Percentiles rank a stretch among this genome's conserved stretches.
phyloP scores from a whole-genome alignment of 2,113 vertebrate genomes.

The Nerophis lumbriciformis region DNA sequence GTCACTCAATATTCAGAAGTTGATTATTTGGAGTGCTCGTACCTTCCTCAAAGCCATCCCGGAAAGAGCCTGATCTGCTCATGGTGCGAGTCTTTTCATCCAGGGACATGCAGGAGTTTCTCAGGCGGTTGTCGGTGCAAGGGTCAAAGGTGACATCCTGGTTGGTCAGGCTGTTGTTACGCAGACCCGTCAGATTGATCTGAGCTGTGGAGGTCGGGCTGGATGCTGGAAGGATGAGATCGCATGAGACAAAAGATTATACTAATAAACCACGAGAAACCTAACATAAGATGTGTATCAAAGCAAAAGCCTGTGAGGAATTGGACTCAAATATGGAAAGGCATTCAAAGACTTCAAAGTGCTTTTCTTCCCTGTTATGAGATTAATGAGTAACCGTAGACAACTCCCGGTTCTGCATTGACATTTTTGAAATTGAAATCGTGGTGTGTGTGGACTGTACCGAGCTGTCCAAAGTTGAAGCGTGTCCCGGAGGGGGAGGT shows the following conservation, averaged over 20 bases:
- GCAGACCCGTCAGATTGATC: conserved; percentile 82
- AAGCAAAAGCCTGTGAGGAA: no score
- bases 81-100: conserved; percentile 93
- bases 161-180: conserved; percentile 91
- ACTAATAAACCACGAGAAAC: no score
- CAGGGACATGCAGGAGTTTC: conserved; percentile 95
- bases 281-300: no score
- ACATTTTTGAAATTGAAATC: no score
- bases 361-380: no score
- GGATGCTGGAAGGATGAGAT: conserved; percentile 55
- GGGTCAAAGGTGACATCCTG: conserved; percentile 82
- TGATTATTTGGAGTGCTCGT: conserved; percentile 33
- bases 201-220: conserved; percentile 88
- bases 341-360: no score
- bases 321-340: no score
- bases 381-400: no score
- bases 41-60: conserved; percentile 99
- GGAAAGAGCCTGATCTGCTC: conserved; percentile 95
- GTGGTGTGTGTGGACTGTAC: conserved; percentile 62
- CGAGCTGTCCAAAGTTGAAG: conserved; percentile 93
- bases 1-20: no score
- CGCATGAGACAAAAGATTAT: background rate
- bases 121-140: conserved; percentile 81
- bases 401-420: no score
- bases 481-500: conserved; percentile 92